phyloP scores from a whole-genome alignment of 2,888 invertebrate species.

The Achlya flavicornis region DNA sequence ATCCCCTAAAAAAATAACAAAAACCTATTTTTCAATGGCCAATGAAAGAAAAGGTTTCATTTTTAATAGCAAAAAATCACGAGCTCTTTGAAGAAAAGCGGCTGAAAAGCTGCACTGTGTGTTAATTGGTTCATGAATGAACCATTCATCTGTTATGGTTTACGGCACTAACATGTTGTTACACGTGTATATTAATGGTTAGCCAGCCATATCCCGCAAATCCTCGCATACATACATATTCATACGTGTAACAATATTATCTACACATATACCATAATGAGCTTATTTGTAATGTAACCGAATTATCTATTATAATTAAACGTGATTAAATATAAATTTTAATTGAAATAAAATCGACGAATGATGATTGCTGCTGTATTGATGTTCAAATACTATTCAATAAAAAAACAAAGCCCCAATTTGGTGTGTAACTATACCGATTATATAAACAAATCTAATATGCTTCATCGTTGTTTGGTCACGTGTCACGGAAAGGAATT shows the following conservation, averaged over 20 bases:
- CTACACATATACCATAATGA: background rate
- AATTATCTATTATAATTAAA: background rate
- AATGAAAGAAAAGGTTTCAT: no score
- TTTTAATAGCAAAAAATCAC: no score
- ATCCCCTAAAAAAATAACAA: no score
- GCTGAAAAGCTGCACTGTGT: no score
- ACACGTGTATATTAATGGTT: slow-evolving; percentile 10
- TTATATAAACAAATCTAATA: background rate
- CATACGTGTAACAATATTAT: background rate
- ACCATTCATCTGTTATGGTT: slow-evolving; percentile 11
- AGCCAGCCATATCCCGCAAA: slow-evolving; percentile 5
- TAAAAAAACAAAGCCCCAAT: background rate
- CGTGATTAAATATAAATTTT: background rate
- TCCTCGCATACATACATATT: background rate
- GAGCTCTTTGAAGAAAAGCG: no score
- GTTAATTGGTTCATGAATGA: slow-evolving; percentile 7
- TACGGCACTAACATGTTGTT: slow-evolving; percentile 6
- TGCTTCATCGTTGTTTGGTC: background rate
- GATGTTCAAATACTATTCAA: background rate
- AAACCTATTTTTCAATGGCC: no score
- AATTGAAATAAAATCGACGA: background rate
- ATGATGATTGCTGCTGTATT: background rate
- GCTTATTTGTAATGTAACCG: background rate
- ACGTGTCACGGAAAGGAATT: background rate
- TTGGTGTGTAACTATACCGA: background rate